A percentile compares a stretch with the other conserved stretches of the same genome.
Evolutionary conservation across 2,113 vertebrate genomes (phyloP).

Genomic region (Bos taurus): ARS-UCD2.0 NC_037343.1:48692501-48693000

Average conservation of each 20-base stretch:
- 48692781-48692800: neutral
- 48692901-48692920: neutral
- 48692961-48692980: accelerated
- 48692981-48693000: accelerated
- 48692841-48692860: neutral
- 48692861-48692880: neutral
- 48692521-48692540: neutral
- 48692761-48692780: accelerated
- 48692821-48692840: neutral
- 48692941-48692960: neutral
- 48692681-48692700: neutral
- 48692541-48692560: accelerated
- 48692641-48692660: neutral
- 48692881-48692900: neutral
- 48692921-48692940: neutral
- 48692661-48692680: neutral
- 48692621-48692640: accelerated
- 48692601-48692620: neutral
- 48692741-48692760: neutral
- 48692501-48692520: neutral
- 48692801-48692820: accelerated
- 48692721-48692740: accelerated
- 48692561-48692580: accelerated
- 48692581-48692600: neutral
- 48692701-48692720: accelerated